phyloP scores from a whole-genome alignment of 2,113 vertebrate species.

The Megaceryle torquata region DNA sequence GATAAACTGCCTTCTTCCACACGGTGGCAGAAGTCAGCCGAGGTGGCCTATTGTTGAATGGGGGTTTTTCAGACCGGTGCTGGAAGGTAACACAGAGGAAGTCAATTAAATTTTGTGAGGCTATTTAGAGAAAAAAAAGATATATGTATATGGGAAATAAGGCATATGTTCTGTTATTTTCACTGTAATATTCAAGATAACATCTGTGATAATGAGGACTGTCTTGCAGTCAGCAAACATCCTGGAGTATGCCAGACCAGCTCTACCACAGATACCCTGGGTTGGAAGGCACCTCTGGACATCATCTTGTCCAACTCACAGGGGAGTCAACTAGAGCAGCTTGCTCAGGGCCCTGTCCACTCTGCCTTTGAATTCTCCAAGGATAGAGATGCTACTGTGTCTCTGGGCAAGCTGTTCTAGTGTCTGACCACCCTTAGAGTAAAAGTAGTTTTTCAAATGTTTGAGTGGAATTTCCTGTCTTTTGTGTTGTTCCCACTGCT shows the following conservation, averaged over 20 bases:
- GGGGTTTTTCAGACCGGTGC: neutral
- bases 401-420: neutral
- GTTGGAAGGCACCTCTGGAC: neutral
- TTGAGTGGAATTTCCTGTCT: neutral
- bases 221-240: neutral
- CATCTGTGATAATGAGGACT: neutral
- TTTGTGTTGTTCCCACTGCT: neutral
- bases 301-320: neutral
- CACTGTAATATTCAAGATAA: neutral
- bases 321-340: neutral
- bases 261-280: neutral
- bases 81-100: neutral
- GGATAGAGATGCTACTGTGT: neutral
- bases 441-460: neutral
- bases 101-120: neutral
- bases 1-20: neutral
- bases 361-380: neutral
- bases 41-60: fast-evolving
- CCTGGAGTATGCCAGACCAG: neutral
- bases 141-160: neutral
- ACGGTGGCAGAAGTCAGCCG: neutral
- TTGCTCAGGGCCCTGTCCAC: neutral
- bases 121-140: neutral
- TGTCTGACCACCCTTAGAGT: neutral
- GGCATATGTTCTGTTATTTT: neutral